Conservation (phyloP, 2,888 invertebrate species). For the Thecocarcelia acutangulata region DNA sequence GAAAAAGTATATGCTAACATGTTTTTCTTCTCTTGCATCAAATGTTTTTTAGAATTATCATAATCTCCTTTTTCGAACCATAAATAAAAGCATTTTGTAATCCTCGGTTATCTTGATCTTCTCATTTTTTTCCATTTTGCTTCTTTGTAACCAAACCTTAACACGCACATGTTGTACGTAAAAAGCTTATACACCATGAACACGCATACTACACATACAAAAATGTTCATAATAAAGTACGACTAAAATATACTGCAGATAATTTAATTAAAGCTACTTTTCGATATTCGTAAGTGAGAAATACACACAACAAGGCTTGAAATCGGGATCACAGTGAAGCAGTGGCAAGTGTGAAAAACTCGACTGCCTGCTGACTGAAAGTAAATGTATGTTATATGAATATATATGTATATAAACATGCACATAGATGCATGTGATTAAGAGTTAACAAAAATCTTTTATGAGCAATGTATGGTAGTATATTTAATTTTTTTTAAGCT, state of each 20-base stretch:
- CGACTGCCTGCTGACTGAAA: background rate
- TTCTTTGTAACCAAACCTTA: constrained; percentile 31
- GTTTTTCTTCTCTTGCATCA: background rate
- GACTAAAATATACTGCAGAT: background rate
- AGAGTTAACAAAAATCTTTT: constrained; percentile 37
- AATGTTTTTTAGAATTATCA: constrained; percentile 53
- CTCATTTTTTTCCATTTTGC: constrained; percentile 60
- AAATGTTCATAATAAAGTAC: background rate
- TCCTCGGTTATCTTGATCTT: constrained; percentile 79
- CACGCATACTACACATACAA: background rate
- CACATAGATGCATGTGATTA: constrained; percentile 3
- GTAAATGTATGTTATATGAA: background rate
- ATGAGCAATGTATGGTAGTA: background rate
- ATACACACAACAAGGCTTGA: background rate
- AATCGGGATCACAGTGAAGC: background rate
- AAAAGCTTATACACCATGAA: constrained; percentile 20
- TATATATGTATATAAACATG: background rate
- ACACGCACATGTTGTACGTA: constrained; percentile 55
- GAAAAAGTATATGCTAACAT: background rate
- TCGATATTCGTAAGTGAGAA: background rate
- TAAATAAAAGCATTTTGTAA: constrained; percentile 78
- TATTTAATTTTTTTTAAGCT: too few relatives aligned
- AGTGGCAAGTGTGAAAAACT: background rate
- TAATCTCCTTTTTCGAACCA: constrained; percentile 47
- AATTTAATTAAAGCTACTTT: constrained; percentile 7